Evolutionary conservation across 2,888 invertebrate species (phyloP).

Genomic region (Carabus problematicus): DNA sequence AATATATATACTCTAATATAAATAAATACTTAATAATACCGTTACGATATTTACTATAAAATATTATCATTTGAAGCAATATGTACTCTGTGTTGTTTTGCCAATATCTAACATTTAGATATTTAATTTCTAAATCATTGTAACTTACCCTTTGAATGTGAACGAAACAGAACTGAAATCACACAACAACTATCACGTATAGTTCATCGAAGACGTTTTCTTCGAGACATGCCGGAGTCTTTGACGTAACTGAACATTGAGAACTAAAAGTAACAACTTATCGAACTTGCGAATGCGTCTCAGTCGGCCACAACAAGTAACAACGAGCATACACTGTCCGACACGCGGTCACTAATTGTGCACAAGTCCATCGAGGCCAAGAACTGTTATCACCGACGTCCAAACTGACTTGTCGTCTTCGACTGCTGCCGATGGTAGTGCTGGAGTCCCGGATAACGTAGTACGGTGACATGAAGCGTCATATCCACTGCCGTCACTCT

Average conservation of each 20-base stretch:
- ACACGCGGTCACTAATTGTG: too few species aligned
- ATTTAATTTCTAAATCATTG: too few species aligned
- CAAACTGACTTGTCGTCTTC: not conserved
- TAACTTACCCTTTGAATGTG: conserved; percentile 7
- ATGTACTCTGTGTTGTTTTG: too few species aligned
- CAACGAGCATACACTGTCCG: conserved; percentile 6
- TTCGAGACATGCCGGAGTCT: conserved; percentile 21
- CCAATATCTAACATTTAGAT: too few species aligned
- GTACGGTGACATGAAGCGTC: too few species aligned
- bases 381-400: conserved; percentile 11
- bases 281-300: not conserved
- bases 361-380: not conserved
- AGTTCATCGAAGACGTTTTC: conserved; percentile 30
- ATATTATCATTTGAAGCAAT: not conserved
- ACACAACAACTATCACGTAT: not conserved
- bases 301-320: not conserved
- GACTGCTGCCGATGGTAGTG: too few species aligned
- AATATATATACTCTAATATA: not conserved
- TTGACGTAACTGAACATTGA: not conserved
- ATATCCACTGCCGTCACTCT: too few species aligned
- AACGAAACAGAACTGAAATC: conserved; percentile 30
- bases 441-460: too few species aligned
- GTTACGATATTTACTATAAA: not conserved
- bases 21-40: not conserved
- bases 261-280: not conserved